Percentiles rank a stretch among this genome's conserved stretches.
These are phyloP conservation scores for Brachionus plicatilis DNA, from an alignment of 1,140 invertebrate species.

Conservation along the genomic window DNA sequence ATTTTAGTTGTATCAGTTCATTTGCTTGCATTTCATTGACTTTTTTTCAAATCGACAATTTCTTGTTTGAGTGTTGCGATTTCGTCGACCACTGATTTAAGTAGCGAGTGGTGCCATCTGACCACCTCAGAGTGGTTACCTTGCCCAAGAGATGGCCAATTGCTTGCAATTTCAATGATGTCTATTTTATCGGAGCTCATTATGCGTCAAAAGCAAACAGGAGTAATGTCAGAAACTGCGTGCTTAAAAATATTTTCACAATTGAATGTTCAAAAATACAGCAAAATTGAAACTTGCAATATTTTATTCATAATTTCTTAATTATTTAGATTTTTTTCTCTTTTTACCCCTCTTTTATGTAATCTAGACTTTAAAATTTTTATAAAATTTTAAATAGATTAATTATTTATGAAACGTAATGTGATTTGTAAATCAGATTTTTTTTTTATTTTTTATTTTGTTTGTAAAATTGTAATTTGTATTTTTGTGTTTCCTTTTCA, in stretches of 20 bases:
- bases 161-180: background rate
- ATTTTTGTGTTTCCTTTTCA: no score
- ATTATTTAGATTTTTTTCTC: no score
- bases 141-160: background rate
- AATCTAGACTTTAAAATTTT: no score
- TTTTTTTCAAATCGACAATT: background rate
- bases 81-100: background rate
- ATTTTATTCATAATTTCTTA: no score
- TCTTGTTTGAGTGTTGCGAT: background rate
- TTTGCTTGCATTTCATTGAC: background rate
- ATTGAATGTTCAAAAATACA: no score
- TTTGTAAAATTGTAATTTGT: no score
- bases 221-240: background rate
- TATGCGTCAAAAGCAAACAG: background rate
- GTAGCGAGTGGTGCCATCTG: background rate
- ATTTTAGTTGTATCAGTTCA: background rate
- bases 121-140: background rate
- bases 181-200: background rate
- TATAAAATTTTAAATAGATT: no score
- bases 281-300: no score
- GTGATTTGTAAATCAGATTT: no score
- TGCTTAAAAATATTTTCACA: background rate
- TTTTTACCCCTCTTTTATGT: no score
- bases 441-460: no score
- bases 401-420: no score